phyloP scores from a whole-genome alignment of 1,140 invertebrate genomes.

The Leptinotarsa texana region DNA sequence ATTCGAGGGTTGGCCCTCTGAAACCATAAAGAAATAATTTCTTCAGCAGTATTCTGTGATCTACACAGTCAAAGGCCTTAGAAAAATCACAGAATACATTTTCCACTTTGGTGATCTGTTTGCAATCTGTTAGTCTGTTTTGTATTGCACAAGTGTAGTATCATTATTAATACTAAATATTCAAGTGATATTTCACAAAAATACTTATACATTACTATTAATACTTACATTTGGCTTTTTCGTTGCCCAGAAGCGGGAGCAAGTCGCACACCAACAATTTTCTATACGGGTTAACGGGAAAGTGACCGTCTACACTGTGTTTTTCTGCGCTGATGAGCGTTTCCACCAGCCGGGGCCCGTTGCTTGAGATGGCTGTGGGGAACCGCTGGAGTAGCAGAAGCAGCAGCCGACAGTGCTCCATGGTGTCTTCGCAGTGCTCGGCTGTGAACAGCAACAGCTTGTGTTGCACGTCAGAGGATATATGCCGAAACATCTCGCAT shows the following conservation, averaged over 20 bases:
- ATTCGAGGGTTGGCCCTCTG: too few species aligned
- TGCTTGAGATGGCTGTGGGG: conserved; percentile 74
- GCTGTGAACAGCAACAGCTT: conserved; percentile 78
- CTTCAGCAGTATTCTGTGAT: too few species aligned
- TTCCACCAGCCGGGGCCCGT: conserved; percentile 75
- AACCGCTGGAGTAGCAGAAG: conserved; percentile 79
- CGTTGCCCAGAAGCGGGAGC: conserved; percentile 69
- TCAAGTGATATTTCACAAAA: too few species aligned
- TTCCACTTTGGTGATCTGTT: too few species aligned
- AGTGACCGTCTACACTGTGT: conserved; percentile 64
- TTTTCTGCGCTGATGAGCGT: conserved; percentile 77
- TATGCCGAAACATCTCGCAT: conserved; percentile 58
- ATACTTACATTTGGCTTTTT: conserved; percentile 40
- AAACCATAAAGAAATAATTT: too few species aligned
- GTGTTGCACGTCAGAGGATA: conserved; percentile 69
- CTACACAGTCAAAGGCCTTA: too few species aligned
- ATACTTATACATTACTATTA: background rate
- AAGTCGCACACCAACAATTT: conserved; percentile 75
- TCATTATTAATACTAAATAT: too few species aligned
- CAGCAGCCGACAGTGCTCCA: conserved; percentile 82
- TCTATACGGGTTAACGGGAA: conserved; percentile 73
- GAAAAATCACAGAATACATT: too few species aligned
- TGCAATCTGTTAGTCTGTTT: too few species aligned
- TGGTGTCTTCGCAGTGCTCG: conserved; percentile 82
- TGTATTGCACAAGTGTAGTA: too few species aligned